Evolutionary conservation across 1,140 invertebrate species (phyloP).

Genomic region (Parasteatoda tepidariorum): DNA sequence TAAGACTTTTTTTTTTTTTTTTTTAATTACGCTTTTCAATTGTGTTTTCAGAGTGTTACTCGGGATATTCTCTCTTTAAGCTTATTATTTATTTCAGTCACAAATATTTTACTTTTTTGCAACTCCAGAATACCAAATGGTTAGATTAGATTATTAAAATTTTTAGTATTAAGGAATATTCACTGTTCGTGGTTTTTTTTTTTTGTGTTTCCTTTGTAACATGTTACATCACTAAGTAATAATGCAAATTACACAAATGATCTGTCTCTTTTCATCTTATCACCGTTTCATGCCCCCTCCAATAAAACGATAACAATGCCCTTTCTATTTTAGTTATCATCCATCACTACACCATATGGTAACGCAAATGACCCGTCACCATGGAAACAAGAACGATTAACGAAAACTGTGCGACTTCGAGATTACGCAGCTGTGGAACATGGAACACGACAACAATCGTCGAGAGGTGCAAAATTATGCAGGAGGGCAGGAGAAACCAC

Average conservation of each 20-base stretch:
- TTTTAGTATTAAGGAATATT: too few species aligned
- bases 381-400: slow-evolving; percentile 43
- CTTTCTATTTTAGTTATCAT: slow-evolving; percentile 13
- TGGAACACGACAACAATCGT: neutral
- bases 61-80: too few species aligned
- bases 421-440: slow-evolving; percentile 16
- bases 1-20: too few species aligned
- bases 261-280: neutral
- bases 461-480: slow-evolving; percentile 41
- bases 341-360: slow-evolving; percentile 44
- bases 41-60: too few species aligned
- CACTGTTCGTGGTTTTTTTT: too few species aligned
- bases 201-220: too few species aligned
- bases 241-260: slow-evolving; percentile 46
- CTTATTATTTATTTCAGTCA: too few species aligned
- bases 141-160: too few species aligned
- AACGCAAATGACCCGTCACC: slow-evolving; percentile 38
- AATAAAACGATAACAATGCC: slow-evolving; percentile 46
- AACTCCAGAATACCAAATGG: too few species aligned
- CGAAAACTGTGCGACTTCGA: slow-evolving; percentile 45
- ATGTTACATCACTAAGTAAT: slow-evolving; percentile 13
- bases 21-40: too few species aligned
- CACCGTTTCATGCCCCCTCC: neutral
- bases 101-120: too few species aligned
- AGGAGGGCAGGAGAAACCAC: neutral